Evolutionary conservation across 1,140 invertebrate genomes (phyloP).

Genomic region (Ephestia elutella): DNA sequence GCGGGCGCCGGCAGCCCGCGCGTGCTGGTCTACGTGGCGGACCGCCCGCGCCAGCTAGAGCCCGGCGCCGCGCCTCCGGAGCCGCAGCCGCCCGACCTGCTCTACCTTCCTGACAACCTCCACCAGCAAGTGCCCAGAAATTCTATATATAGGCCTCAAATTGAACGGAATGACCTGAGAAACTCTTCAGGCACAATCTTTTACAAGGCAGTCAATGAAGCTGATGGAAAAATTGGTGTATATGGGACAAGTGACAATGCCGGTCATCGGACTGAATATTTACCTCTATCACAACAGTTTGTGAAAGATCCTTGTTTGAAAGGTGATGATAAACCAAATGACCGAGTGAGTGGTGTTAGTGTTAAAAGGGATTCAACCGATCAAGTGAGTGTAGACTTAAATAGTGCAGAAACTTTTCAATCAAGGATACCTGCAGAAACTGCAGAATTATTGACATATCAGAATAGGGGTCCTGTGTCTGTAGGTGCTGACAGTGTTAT

Average conservation of each 20-base stretch:
- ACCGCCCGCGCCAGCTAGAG: constrained; percentile 62
- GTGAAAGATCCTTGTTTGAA: constrained; percentile 45
- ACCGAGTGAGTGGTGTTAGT: constrained; percentile 17
- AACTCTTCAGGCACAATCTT: constrained; percentile 31
- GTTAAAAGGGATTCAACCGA: constrained; percentile 42
- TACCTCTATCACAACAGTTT: constrained; percentile 39
- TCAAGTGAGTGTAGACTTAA: constrained; percentile 33
- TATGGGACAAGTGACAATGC: constrained; percentile 32
- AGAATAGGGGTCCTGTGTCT: constrained; percentile 37
- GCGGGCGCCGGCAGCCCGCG: constrained; percentile 59
- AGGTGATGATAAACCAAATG: constrained; percentile 34
- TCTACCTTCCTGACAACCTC: constrained; percentile 43
- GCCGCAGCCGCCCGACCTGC: constrained; percentile 29
- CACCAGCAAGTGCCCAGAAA: constrained; percentile 39
- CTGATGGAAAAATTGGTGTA: constrained; percentile 37
- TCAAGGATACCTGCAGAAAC: constrained; percentile 37
- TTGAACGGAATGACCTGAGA: constrained; percentile 38
- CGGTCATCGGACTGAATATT: constrained; percentile 38
- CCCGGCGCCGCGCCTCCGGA: constrained; percentile 49
- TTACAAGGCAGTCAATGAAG: constrained; percentile 51
- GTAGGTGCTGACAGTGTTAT: constrained; percentile 44
- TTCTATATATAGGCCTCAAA: constrained; percentile 35
- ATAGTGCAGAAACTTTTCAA: constrained; percentile 48
- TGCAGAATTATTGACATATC: constrained; percentile 44
- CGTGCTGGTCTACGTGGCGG: constrained; percentile 68